A percentile compares a stretch with the other conserved stretches of the same genome.
Conservation (phyloP, 2,113 vertebrate genomes). For the Phalacrocorax pelagicus region DNA sequence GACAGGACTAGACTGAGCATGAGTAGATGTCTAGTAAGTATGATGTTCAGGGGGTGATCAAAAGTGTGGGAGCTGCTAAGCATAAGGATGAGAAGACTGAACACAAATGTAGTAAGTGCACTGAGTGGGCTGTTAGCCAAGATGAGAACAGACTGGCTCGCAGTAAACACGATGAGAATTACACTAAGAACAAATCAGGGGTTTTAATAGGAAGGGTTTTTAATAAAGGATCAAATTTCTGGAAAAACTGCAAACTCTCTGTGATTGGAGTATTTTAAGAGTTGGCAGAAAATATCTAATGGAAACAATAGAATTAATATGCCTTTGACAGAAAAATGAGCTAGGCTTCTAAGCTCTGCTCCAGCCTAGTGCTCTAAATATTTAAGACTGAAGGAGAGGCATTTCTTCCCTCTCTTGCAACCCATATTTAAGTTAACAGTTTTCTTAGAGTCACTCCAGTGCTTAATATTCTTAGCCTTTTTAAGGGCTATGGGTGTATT, state of each 20-base stretch:
- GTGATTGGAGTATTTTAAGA: fast-evolving
- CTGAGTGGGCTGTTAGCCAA: background rate
- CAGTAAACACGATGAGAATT: background rate
- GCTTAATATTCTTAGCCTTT: background rate
- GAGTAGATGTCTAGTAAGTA: background rate
- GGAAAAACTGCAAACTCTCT: background rate
- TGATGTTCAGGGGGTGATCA: background rate
- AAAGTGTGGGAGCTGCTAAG: background rate
- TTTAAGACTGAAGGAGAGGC: background rate
- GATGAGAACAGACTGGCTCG: background rate
- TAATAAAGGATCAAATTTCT: background rate
- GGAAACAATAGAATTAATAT: background rate
- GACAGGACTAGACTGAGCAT: background rate
- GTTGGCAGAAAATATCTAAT: background rate
- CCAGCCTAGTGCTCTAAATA: background rate
- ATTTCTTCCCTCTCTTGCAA: background rate
- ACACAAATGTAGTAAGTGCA: background rate
- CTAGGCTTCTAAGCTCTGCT: background rate
- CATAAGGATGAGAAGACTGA: background rate
- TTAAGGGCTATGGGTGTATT: background rate
- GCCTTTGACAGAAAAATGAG: background rate
- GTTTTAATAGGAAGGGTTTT: background rate
- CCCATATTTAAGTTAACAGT: background rate
- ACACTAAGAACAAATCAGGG: background rate
- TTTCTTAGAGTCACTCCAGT: background rate